phyloP scores from a whole-genome alignment of 2,797 vertebrate species.

The Ctenochaetus hawaiiensis region DNA sequence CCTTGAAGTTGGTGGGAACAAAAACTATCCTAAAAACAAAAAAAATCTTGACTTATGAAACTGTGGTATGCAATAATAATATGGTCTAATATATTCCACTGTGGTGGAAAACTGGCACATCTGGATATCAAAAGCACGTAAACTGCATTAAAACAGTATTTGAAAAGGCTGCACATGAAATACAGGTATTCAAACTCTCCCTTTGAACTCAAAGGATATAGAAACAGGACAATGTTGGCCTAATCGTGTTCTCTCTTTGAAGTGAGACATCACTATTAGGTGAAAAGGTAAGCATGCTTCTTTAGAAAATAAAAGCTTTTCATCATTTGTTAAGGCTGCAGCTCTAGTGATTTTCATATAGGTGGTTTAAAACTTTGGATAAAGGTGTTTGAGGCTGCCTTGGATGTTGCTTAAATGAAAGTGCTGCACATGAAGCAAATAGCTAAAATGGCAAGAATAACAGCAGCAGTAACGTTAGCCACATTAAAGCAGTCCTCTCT shows the following conservation, averaged over 20 bases:
- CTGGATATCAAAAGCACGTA: constrained; percentile 82
- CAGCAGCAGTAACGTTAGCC: constrained; percentile 77
- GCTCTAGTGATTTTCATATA: constrained; percentile 79
- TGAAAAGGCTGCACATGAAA: constrained; percentile 85
- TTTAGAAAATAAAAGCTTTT: constrained; percentile 87
- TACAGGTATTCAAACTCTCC: constrained; percentile 85
- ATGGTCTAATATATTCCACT: constrained; percentile 40
- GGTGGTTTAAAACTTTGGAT: constrained; percentile 80
- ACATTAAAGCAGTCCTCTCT: constrained; percentile 83
- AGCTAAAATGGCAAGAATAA: constrained; percentile 82
- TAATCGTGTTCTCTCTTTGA: constrained; percentile 88
- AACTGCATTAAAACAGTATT: constrained; percentile 85
- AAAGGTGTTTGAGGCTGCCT: constrained; percentile 62
- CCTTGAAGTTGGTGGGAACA: constrained; percentile 81
- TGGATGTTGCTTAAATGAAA: constrained; percentile 77
- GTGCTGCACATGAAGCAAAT: constrained; percentile 76
- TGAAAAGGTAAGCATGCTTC: constrained; percentile 87
- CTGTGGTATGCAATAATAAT: constrained; percentile 34
- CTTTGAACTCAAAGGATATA: constrained; percentile 89
- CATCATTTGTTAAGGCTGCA: constrained; percentile 84
- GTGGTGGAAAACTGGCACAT: constrained; percentile 69
- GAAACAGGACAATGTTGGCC: constrained; percentile 88
- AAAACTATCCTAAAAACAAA: constrained; percentile 46
- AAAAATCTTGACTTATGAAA: constrained; percentile 48
- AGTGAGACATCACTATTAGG: constrained; percentile 88